A percentile compares a stretch with the other conserved stretches of the same genome.
phyloP scores from a whole-genome alignment of 2,113 vertebrate species.

The Tonatia bakeri region DNA sequence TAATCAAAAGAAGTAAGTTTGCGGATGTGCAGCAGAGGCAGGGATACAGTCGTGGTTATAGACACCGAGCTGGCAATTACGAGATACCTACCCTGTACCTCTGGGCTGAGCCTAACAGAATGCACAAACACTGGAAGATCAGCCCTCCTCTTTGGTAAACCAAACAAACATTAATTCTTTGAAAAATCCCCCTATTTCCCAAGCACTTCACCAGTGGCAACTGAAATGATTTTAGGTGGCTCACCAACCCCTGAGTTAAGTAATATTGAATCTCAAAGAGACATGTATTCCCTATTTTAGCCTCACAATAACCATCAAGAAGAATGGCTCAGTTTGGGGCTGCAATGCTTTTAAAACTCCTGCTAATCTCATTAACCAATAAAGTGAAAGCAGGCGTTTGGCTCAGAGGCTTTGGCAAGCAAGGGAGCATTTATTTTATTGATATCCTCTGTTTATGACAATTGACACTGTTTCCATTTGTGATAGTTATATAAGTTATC shows the following conservation, averaged over 20 bases:
- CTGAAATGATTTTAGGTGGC: not conserved
- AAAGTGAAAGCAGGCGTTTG: constrained; percentile 15
- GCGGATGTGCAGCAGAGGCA: not conserved
- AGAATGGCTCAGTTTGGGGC: not conserved
- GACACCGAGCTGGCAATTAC: not conserved
- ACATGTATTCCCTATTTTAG: not conserved
- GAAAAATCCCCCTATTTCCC: not conserved
- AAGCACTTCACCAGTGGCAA: not conserved
- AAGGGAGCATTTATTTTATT: constrained; percentile 22
- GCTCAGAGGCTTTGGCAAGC: not conserved
- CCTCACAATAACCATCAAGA: not conserved
- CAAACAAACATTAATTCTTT: not conserved
- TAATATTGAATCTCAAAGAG: not conserved
- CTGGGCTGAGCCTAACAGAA: not conserved
- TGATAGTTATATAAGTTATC: not conserved
- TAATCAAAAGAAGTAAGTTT: not conserved
- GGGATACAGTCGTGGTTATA: not conserved
- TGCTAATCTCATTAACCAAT: constrained; percentile 21
- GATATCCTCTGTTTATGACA: constrained; percentile 19
- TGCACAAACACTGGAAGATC: not conserved
- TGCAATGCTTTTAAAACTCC: not conserved
- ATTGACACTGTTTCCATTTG: constrained; percentile 35
- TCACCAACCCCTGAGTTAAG: not conserved
- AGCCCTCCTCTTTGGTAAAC: not conserved
- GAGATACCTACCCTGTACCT: not conserved